phyloP scores from a whole-genome alignment of 1,140 invertebrate genomes.

The Papilio xuthus region DNA sequence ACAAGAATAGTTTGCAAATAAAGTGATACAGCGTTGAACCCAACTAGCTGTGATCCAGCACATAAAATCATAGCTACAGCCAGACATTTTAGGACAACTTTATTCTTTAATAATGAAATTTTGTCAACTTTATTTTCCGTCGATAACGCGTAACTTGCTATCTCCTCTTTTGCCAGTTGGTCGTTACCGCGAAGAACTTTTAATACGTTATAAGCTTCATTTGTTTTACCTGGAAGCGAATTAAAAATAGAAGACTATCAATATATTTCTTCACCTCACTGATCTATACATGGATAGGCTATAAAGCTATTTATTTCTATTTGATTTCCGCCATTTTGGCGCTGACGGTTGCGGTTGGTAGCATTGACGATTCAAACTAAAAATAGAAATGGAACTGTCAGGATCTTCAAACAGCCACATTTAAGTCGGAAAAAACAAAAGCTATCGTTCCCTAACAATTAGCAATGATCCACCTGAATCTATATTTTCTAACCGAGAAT shows the following conservation, averaged over 20 bases:
- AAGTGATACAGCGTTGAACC: slow-evolving; percentile 87
- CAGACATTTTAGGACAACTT: slow-evolving; percentile 77
- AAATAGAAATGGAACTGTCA: too few relatives aligned
- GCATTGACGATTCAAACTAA: too few relatives aligned
- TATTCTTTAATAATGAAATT: slow-evolving; percentile 51
- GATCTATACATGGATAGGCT: too few relatives aligned
- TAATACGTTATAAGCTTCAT: slow-evolving; percentile 40
- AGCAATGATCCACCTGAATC: too few relatives aligned
- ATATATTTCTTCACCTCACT: not conserved
- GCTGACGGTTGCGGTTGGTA: too few relatives aligned
- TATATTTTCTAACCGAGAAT: too few relatives aligned
- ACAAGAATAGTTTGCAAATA: slow-evolving; percentile 86
- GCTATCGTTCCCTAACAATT: too few relatives aligned
- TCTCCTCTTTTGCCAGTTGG: slow-evolving; percentile 30
- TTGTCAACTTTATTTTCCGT: slow-evolving; percentile 34
- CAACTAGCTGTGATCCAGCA: slow-evolving; percentile 84
- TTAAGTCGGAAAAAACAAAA: too few relatives aligned
- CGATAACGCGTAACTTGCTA: slow-evolving; percentile 13
- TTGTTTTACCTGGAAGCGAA: slow-evolving; percentile 40
- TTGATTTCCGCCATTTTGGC: too few relatives aligned
- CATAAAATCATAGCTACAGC: slow-evolving; percentile 78
- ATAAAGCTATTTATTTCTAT: too few relatives aligned
- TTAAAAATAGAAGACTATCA: not conserved
- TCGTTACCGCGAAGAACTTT: slow-evolving; percentile 38
- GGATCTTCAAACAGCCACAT: too few relatives aligned